A percentile compares a stretch with the other conserved stretches of the same genome.
These are phyloP conservation scores for Ectemnius cavifrons DNA, from an alignment of 2,888 invertebrate species.

Conservation along the genomic window DNA sequence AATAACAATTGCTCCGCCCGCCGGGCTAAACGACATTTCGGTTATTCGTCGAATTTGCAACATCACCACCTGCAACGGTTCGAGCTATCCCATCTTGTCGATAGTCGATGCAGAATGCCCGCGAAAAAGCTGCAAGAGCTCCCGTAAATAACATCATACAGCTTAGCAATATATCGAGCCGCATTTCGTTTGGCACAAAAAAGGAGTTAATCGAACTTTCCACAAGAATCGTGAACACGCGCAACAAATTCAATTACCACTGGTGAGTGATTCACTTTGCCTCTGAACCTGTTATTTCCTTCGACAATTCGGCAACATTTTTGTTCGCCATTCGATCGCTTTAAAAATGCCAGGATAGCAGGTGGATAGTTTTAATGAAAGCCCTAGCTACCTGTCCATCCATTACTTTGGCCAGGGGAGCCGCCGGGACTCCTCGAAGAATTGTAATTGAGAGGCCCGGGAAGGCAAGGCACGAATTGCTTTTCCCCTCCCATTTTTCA, in stretches of 20 bases:
- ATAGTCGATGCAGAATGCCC: neutral
- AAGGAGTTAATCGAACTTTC: too few species aligned
- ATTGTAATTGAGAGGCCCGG: slow-evolving; percentile 29
- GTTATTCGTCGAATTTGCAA: slow-evolving; percentile 57
- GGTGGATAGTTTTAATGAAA: slow-evolving; percentile 33
- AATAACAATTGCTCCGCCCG: slow-evolving; percentile 59
- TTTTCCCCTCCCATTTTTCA: slow-evolving; percentile 61
- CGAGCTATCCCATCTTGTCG: slow-evolving; percentile 43
- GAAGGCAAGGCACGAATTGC: slow-evolving; percentile 53
- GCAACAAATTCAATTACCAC: too few species aligned
- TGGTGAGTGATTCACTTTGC: too few species aligned
- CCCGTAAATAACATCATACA: slow-evolving; percentile 26
- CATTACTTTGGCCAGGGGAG: slow-evolving; percentile 7
- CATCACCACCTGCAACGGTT: slow-evolving; percentile 49
- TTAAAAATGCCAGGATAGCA: neutral
- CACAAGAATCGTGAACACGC: neutral
- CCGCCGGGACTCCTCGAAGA: slow-evolving; percentile 21
- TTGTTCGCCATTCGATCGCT: too few species aligned
- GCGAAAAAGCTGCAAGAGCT: slow-evolving; percentile 19
- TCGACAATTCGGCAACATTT: too few species aligned
- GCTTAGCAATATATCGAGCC: neutral
- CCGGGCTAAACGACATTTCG: slow-evolving; percentile 49
- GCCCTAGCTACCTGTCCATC: slow-evolving; percentile 35
- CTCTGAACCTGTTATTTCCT: too few species aligned
- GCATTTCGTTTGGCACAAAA: neutral